Evolutionary conservation across 1,140 invertebrate genomes (phyloP), one percentile per base, ranked within the genome.

Genomic region (Bactericera cockerelli): DNA sequence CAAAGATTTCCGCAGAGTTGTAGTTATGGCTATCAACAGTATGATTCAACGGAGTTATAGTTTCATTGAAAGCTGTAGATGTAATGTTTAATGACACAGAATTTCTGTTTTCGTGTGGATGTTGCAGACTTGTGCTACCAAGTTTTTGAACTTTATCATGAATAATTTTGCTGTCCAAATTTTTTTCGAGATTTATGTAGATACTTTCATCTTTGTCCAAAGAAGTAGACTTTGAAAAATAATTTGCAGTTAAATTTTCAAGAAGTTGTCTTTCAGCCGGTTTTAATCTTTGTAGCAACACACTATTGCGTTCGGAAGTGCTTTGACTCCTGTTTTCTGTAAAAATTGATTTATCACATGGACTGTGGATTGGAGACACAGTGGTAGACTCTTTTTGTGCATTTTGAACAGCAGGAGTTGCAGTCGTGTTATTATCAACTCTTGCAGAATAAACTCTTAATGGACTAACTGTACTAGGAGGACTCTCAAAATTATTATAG

Each of bases 201-300:
- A 22, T 49, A n/a, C n/a, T 49, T 49, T 49, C 42, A 16, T 49
- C 42, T 49, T 49, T 49, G n/a, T 49, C 42, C n/a, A 49, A n/a
- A 10, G 42, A n/a, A 49, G 4, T 19, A 10, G n/a, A 22, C 19
- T 49, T 49, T 19, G 42, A 49, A 19, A 49, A 49, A 49, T 49
- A 49, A 49, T 49, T 49, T 49, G 22, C 42, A 19, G 42, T 49
- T 49, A 49, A 49, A 49, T 49, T 49, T 49, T 49, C 42, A 10
- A 49, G 42, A 16, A 49, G 42, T 49, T 49, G 42, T 8, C 42
- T 16, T 8, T 49, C 4, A 49, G n/a, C 22, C 3, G n/a, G n/a
- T 19, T 49, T 49, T n/a, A 49, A 22, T 6, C 19, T 49, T n/a
- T 49, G n/a, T n/a, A 49, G 19, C 4, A 49, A 10, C n/a, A 49